Conservation (phyloP, 2,113 vertebrate genomes). For the Spheniscus mendiculus region DNA sequence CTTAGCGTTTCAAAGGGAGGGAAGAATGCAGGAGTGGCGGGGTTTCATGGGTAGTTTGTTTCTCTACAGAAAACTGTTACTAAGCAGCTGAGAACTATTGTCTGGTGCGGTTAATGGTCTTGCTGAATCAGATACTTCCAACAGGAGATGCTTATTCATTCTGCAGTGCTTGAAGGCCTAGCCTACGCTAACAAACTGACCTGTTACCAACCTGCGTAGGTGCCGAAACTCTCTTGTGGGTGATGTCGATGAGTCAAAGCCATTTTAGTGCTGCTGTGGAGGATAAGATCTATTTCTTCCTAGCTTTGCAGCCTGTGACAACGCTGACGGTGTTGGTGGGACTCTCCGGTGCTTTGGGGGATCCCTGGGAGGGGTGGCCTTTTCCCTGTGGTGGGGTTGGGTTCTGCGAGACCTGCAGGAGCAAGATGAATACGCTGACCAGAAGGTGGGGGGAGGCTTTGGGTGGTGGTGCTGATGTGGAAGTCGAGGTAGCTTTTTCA, state of each 20-base stretch:
- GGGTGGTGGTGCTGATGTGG: not conserved
- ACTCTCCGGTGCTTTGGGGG: not conserved
- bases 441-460: not conserved
- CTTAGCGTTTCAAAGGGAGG: not conserved
- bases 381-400: rapidly evolving
- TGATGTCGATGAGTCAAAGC: slow-evolving; percentile 19
- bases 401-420: not conserved
- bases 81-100: not conserved
- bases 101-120: not conserved
- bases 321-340: not conserved
- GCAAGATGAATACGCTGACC: not conserved
- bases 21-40: not conserved
- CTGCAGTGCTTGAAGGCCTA: not conserved
- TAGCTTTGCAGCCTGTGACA: not conserved
- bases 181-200: not conserved
- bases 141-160: slow-evolving; percentile 32
- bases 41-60: not conserved
- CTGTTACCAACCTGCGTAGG: not conserved
- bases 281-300: not conserved
- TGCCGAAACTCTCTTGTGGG: not conserved
- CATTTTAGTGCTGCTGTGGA: not conserved
- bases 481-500: not conserved
- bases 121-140: slow-evolving; percentile 31
- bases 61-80: not conserved
- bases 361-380: not conserved